Conservation (phyloP, 2,888 invertebrate species). For the Chydorus sphaericus region DNA sequence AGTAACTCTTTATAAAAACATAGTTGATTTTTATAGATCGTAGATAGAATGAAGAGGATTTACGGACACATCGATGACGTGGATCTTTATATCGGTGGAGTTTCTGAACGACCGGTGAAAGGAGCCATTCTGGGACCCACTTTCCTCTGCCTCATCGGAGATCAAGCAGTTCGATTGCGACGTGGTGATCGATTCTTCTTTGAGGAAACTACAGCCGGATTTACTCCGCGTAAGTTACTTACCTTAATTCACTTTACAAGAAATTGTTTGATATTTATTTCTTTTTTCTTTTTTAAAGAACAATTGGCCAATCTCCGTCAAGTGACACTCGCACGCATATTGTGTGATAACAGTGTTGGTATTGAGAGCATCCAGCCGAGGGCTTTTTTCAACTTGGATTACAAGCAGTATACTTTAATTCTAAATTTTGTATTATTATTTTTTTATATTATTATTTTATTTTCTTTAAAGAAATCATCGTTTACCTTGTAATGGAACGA, state of each 20-base stretch:
- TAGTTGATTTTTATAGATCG: too few species aligned
- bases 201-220: conserved; percentile 46
- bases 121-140: conserved; percentile 59
- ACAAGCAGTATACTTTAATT: too few species aligned
- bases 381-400: conserved; percentile 9
- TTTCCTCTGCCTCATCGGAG: conserved; percentile 64
- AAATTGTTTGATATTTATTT: too few species aligned
- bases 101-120: conserved; percentile 48
- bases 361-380: conserved; percentile 7
- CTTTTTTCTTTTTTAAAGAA: too few species aligned
- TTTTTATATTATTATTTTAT: too few species aligned
- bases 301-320: conserved; percentile 12
- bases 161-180: conserved; percentile 55
- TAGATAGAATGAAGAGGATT: conserved; percentile 32
- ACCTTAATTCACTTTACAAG: too few species aligned
- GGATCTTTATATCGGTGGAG: conserved; percentile 66
- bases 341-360: conserved; percentile 9
- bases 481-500: too few species aligned
- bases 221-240: not conserved
- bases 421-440: too few species aligned
- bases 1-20: not conserved
- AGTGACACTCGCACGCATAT: not conserved
- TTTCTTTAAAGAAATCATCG: too few species aligned
- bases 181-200: conserved; percentile 68
- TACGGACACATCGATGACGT: conserved; percentile 58